These are phyloP conservation scores for Porites divaricata DNA, from an alignment of 92 coral and sea anemone species.

Conservation along the genomic window DNA sequence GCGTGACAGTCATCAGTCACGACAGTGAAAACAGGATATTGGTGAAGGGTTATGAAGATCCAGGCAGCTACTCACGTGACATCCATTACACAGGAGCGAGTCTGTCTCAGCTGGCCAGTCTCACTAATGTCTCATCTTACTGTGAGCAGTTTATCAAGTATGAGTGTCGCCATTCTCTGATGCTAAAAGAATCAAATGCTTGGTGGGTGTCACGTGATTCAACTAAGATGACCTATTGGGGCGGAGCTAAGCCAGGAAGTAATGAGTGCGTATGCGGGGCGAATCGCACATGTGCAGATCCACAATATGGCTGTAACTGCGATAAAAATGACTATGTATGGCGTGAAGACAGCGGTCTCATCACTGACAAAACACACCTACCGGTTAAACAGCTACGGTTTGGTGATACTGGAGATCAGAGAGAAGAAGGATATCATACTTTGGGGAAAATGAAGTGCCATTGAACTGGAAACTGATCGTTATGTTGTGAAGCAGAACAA, in stretches of 20 bases:
- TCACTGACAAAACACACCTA: slow-evolving; percentile 68
- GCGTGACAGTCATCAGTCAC: no score
- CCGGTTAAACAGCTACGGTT: slow-evolving; percentile 77
- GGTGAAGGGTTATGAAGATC: no score
- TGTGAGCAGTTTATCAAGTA: no score
- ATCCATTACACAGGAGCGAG: no score
- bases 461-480: no score
- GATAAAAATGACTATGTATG: slow-evolving; percentile 52
- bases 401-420: slow-evolving; percentile 23
- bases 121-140: not conserved
- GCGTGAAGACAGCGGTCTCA: slow-evolving; percentile 77
- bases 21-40: no score
- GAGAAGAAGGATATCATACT: no score
- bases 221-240: slow-evolving; percentile 35
- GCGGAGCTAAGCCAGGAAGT: slow-evolving; percentile 39
- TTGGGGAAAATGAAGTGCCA: no score
- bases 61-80: no score
- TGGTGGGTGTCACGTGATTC: slow-evolving; percentile 57
- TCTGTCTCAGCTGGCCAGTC: no score
- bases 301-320: slow-evolving; percentile 45
- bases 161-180: no score
- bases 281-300: slow-evolving; percentile 50
- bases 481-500: no score
- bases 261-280: slow-evolving; percentile 71
- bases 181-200: not conserved